Percentiles rank a stretch among this genome's conserved stretches.
Evolutionary conservation across 2,888 invertebrate genomes (phyloP).

Genomic region (Lasioglossum calceatum): DNA sequence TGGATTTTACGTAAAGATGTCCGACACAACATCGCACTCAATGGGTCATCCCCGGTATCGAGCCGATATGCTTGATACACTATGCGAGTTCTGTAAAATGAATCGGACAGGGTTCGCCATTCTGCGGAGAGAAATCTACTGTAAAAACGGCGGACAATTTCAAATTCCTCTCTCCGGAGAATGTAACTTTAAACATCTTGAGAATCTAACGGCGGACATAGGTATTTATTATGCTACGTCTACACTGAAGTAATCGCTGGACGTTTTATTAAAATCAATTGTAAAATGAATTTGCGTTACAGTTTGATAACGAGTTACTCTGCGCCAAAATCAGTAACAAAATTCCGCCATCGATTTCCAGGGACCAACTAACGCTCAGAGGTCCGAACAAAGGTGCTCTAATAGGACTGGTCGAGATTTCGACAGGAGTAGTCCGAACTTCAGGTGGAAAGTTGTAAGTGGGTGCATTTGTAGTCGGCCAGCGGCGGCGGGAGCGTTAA

Average conservation of each 20-base stretch:
- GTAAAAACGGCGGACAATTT: constrained; percentile 1
- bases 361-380: background rate
- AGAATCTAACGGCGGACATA: background rate
- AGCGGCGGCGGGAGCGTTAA: background rate
- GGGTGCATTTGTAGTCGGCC: background rate
- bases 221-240: background rate
- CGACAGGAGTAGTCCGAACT: background rate
- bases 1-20: constrained; percentile 63
- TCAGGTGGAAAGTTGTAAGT: background rate
- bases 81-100: constrained; percentile 41
- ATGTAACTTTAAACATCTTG: background rate
- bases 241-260: background rate
- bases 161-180: background rate
- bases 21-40: constrained; percentile 63
- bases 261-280: too few relatives aligned
- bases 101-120: constrained; percentile 23
- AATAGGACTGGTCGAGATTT: background rate
- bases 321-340: background rate
- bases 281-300: too few relatives aligned
- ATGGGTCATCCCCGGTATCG: constrained; percentile 48
- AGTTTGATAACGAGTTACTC: too few relatives aligned
- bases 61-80: constrained; percentile 39
- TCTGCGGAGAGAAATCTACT: constrained; percentile 6
- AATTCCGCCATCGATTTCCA: background rate
- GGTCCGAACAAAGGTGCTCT: background rate